Conservation (phyloP, 2,113 vertebrate genomes). For the Castor canadensis region DNA sequence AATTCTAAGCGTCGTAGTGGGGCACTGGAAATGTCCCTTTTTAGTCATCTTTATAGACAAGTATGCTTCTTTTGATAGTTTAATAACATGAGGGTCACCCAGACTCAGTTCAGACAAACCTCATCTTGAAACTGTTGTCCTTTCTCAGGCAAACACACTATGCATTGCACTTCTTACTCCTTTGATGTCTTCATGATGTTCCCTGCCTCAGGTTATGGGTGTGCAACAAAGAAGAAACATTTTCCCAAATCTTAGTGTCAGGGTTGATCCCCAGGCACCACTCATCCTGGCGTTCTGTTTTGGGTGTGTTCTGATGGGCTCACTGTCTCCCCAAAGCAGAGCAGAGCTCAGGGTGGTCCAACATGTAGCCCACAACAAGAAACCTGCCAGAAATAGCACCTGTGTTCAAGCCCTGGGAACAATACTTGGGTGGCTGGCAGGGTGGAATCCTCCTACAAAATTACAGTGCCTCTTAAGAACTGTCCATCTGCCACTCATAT, state of each 20-base stretch:
- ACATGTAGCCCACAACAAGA: not conserved
- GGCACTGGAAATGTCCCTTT: not conserved
- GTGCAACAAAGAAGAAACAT: not conserved
- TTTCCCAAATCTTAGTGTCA: slow-evolving; percentile 19
- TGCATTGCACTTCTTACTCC: not conserved
- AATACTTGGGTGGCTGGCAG: not conserved
- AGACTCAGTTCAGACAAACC: not conserved
- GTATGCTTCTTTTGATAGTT: not conserved
- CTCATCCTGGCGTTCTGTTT: not conserved
- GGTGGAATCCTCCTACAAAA: slow-evolving; percentile 10
- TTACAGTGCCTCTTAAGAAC: slow-evolving; percentile 38
- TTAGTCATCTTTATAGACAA: not conserved
- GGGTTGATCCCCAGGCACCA: not conserved
- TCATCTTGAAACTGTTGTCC: not conserved
- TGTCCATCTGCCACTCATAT: not conserved
- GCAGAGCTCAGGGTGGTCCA: slow-evolving; percentile 46
- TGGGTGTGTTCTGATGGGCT: slow-evolving; percentile 35
- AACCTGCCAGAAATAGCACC: not conserved
- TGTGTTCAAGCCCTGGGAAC: not conserved
- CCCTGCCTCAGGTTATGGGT: not conserved
- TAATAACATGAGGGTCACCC: not conserved
- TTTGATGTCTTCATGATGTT: not conserved
- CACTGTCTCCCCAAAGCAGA: slow-evolving; percentile 41
- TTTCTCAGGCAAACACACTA: not conserved
- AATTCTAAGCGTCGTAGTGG: not conserved